Evolutionary conservation across 1,140 invertebrate genomes (phyloP).

Genomic region (Daktulosphaira vitifoliae): DNA sequence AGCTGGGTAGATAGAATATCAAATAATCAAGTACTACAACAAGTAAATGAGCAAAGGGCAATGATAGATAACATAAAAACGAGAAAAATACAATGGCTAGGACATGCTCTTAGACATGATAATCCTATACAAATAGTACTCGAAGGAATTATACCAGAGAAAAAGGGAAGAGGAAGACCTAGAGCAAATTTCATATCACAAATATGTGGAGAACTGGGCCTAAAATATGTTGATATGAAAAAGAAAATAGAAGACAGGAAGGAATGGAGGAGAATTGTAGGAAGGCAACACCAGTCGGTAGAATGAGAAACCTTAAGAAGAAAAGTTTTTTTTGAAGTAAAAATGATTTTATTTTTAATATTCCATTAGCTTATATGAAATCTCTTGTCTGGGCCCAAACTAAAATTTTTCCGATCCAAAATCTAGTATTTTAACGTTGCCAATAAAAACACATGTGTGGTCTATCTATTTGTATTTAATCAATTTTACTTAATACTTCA

Average conservation of each 20-base stretch:
- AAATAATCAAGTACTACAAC: not conserved
- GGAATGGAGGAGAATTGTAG: not conserved
- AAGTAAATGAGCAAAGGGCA: not conserved
- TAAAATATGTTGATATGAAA: constrained; percentile 2
- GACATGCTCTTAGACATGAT: not conserved
- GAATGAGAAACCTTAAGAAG: not conserved
- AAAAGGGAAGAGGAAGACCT: not conserved
- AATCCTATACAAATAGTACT: not conserved
- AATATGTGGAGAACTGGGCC: not conserved
- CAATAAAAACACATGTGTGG: too few relatives aligned
- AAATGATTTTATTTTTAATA: too few relatives aligned
- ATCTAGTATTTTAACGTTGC: too few relatives aligned
- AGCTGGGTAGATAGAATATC: not conserved
- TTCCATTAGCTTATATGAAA: too few relatives aligned
- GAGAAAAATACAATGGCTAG: constrained; percentile 3
- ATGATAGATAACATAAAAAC: not conserved
- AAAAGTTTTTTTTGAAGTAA: too few relatives aligned
- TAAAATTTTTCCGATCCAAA: too few relatives aligned
- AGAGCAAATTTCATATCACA: not conserved
- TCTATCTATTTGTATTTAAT: too few relatives aligned
- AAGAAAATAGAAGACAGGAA: not conserved
- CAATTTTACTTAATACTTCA: too few relatives aligned
- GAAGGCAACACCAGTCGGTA: not conserved
- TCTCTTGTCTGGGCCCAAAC: too few relatives aligned
- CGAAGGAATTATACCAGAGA: not conserved